Percentiles rank a stretch among this genome's conserved stretches.
Evolutionary conservation across 2,797 vertebrate genomes (phyloP).

Genomic region (Sebastes goodei): DNA sequence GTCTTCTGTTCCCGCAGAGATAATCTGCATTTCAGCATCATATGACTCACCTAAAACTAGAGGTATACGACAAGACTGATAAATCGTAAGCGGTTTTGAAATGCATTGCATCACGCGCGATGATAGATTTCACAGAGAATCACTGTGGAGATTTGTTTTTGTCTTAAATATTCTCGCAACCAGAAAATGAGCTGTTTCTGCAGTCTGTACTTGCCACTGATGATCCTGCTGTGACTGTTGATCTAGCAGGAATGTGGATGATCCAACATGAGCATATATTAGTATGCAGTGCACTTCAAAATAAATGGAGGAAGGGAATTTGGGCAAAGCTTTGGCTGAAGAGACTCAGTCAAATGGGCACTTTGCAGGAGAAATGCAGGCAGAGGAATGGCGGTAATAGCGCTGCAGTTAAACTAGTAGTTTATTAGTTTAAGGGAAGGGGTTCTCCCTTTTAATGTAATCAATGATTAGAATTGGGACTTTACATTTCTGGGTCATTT

Average conservation of each 20-base stretch:
- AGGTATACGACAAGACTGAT: conserved; percentile 4
- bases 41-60: conserved; percentile 14
- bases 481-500: conserved; percentile 34
- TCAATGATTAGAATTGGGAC: conserved; percentile 18
- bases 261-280: conserved; percentile 19
- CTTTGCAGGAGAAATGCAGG: not conserved
- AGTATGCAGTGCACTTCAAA: conserved; percentile 14
- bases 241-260: conserved; percentile 3
- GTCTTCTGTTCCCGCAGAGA: conserved; percentile 39
- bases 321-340: not conserved
- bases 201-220: conserved; percentile 19
- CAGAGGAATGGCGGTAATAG: not conserved
- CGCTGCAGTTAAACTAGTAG: not conserved
- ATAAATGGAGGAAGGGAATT: conserved; percentile 1
- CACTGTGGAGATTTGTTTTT: conserved; percentile 8
- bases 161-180: conserved; percentile 6
- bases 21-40: conserved; percentile 42
- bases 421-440: not conserved
- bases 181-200: conserved; percentile 19
- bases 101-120: conserved; percentile 7
- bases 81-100: conserved; percentile 24
- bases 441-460: conserved; percentile 23
- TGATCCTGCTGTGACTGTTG: conserved; percentile 11
- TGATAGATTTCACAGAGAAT: conserved; percentile 28
- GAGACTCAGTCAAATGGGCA: not conserved